Evolutionary conservation across 2,113 vertebrate species (phyloP).

Genomic region (Cyanocitta stelleri): DNA sequence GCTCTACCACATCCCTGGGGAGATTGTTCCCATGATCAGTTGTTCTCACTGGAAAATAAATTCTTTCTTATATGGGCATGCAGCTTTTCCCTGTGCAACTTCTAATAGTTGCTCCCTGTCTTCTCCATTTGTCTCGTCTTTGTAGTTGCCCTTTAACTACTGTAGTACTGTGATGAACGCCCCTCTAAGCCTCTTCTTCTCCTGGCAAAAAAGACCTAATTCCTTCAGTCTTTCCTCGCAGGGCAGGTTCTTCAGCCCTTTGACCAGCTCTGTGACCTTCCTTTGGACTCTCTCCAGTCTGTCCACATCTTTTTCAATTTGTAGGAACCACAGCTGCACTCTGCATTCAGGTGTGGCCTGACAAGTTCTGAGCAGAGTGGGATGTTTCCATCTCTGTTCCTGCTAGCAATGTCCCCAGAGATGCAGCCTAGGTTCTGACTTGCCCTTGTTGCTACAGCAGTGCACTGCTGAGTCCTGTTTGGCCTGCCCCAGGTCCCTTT

Average conservation of each 20-base stretch:
- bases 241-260: background rate
- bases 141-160: background rate
- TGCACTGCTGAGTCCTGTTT: background rate
- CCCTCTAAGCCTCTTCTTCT: background rate
- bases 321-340: background rate
- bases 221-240: background rate
- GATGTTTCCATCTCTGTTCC: accelerated
- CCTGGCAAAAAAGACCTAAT: background rate
- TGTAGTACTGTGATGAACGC: background rate
- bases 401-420: background rate
- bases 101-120: too few relatives aligned
- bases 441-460: background rate
- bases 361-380: background rate
- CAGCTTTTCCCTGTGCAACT: background rate
- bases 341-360: background rate
- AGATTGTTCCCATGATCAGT: background rate
- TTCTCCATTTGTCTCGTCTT: background rate
- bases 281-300: background rate
- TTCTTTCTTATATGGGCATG: background rate
- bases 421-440: background rate
- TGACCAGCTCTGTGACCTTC: background rate
- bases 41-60: background rate
- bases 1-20: background rate
- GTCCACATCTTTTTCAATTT: background rate
- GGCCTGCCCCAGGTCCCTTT: background rate